Conservation (phyloP, 2,113 vertebrate species). For the Pomatostomus ruficeps region DNA sequence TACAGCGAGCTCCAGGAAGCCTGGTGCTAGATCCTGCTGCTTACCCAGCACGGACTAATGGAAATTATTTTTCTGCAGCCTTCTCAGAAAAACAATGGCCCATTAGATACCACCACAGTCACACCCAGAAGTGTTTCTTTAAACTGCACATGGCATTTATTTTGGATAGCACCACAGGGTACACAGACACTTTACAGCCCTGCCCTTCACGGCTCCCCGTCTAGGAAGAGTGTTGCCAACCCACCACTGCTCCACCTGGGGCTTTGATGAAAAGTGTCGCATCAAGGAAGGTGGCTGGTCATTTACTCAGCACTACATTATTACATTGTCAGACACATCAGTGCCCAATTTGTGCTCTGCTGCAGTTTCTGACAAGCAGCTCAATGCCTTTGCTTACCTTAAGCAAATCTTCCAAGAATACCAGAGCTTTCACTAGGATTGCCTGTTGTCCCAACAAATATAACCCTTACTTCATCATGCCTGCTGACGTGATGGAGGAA, state of each 20-base stretch:
- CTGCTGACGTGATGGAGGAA: background rate
- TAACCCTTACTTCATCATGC: accelerated
- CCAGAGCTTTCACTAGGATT: background rate
- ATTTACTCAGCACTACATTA: background rate
- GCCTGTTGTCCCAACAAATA: background rate
- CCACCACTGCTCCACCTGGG: background rate
- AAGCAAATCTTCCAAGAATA: background rate
- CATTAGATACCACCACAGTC: background rate
- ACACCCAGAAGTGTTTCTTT: background rate
- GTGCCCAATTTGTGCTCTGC: background rate
- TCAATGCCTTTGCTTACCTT: background rate
- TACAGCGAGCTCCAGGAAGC: background rate
- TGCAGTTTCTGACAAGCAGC: background rate
- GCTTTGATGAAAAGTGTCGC: background rate
- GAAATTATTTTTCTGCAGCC: background rate
- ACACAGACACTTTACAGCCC: background rate
- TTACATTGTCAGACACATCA: background rate
- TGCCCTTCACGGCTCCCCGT: background rate
- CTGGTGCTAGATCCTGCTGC: background rate
- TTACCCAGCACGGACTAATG: background rate
- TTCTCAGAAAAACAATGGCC: background rate
- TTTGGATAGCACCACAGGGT: background rate
- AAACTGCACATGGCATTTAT: background rate
- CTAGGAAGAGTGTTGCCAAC: background rate
- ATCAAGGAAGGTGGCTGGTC: background rate